These are phyloP conservation scores for Endomychus coccineus DNA, from an alignment of 2,888 invertebrate genomes.

Conservation along the genomic window DNA sequence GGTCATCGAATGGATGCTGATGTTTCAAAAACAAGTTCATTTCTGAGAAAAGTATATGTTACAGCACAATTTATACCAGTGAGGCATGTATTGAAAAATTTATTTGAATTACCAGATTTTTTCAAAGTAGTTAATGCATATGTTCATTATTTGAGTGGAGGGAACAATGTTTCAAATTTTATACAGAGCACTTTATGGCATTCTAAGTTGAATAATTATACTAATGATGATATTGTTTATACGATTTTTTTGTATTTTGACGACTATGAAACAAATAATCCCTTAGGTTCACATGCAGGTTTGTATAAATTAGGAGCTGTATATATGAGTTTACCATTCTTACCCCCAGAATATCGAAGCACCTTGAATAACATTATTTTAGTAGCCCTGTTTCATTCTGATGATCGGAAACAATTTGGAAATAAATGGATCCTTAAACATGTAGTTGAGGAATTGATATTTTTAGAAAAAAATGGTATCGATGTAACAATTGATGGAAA, in stretches of 20 bases:
- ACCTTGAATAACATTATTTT: slow-evolving; percentile 15
- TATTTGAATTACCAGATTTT: too few species aligned
- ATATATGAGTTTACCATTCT: slow-evolving; percentile 20
- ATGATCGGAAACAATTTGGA: slow-evolving; percentile 26
- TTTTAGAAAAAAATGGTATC: slow-evolving; percentile 23
- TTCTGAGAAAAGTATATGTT: too few species aligned
- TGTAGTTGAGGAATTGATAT: slow-evolving; percentile 23
- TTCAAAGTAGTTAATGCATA: too few species aligned
- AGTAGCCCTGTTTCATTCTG: slow-evolving; percentile 25
- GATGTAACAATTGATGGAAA: slow-evolving; percentile 15
- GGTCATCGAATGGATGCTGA: too few species aligned
- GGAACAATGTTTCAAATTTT: too few species aligned
- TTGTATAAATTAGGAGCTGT: slow-evolving; percentile 24
- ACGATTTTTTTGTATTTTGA: slow-evolving; percentile 25
- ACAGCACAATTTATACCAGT: too few species aligned
- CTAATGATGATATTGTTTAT: neutral
- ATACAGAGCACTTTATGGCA: too few species aligned
- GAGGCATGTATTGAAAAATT: too few species aligned
- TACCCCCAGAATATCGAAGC: slow-evolving; percentile 25
- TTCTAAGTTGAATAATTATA: too few species aligned
- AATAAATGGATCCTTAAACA: slow-evolving; percentile 23
- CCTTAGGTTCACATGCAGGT: slow-evolving; percentile 25
- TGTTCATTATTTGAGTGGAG: too few species aligned
- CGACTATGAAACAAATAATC: slow-evolving; percentile 27
- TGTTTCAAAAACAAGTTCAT: too few species aligned